Evolutionary conservation across 2,888 invertebrate species (phyloP).

Genomic region (Drosophila paramelanica): DNA sequence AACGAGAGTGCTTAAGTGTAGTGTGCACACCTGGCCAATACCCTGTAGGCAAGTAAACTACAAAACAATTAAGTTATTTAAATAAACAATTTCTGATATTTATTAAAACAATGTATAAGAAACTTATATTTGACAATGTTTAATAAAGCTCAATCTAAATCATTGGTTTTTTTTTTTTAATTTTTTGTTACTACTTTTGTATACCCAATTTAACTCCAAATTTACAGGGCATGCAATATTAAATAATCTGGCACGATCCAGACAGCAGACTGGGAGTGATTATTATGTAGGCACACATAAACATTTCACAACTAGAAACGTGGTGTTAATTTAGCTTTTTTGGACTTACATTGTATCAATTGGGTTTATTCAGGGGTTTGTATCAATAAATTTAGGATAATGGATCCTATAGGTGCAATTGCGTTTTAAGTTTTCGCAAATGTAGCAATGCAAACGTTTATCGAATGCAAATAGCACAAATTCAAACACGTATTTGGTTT

Average conservation of each 20-base stretch:
- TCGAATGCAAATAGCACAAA: constrained; percentile 14
- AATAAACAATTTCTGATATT: too few species aligned
- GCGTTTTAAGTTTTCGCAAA: constrained; percentile 58
- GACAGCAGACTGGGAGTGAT: constrained; percentile 30
- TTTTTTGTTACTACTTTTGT: neutral
- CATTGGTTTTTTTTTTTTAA: neutral
- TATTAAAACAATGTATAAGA: too few species aligned
- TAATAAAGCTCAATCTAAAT: too few species aligned
- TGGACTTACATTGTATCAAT: neutral
- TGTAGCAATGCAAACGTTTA: constrained; percentile 2
- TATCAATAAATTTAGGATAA: constrained; percentile 37
- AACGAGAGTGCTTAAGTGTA: neutral
- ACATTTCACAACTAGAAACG: constrained; percentile 52
- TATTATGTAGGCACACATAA: constrained; percentile 18
- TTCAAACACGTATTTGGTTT: constrained; percentile 37
- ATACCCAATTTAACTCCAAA: neutral
- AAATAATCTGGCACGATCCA: constrained; percentile 54
- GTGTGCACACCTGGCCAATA: neutral
- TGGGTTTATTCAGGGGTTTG: constrained; percentile 16
- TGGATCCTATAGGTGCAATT: constrained; percentile 65
- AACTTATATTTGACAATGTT: too few species aligned
- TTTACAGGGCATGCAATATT: constrained; percentile 26
- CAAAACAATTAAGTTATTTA: neutral
- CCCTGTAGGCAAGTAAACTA: constrained; percentile 3
- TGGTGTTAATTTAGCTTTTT: constrained; percentile 67